Percentiles rank a stretch among this genome's conserved stretches.
Conservation (phyloP, 2,888 invertebrate species). For the Aspidiotus destructor region DNA sequence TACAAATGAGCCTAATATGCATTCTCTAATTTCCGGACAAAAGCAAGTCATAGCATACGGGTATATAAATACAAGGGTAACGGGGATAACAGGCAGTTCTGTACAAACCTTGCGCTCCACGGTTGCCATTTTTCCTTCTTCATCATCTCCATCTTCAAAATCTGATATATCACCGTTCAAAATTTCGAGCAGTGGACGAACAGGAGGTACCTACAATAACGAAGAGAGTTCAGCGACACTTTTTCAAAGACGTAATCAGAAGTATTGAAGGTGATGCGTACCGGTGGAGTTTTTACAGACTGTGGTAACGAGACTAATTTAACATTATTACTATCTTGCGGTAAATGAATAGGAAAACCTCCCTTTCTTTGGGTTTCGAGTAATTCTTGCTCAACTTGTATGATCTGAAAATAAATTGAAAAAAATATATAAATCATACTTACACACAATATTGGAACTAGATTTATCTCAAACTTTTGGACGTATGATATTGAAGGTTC, state of each 20-base stretch:
- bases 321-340: conserved; percentile 57
- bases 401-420: conserved; percentile 43
- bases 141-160: conserved; percentile 74
- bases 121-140: conserved; percentile 63
- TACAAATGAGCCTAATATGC: no score
- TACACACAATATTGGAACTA: background rate
- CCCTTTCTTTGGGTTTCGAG: conserved; percentile 81
- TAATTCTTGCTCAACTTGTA: conserved; percentile 70
- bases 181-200: conserved; percentile 56
- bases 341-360: conserved; percentile 70
- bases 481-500: no score
- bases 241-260: background rate
- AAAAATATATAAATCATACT: conserved; percentile 1
- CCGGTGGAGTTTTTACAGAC: conserved; percentile 48
- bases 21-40: no score
- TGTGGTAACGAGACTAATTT: conserved; percentile 45
- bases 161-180: conserved; percentile 73
- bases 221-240: background rate
- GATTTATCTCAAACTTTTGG: no score
- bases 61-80: no score
- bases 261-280: conserved; percentile 14
- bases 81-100: no score
- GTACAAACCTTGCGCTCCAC: conserved; percentile 53
- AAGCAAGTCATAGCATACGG: no score
- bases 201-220: conserved; percentile 45